Evolutionary conservation across 2,797 vertebrate genomes (phyloP), one percentile per base, ranked within the genome.

Genomic region (Myotis pilosus): DNA sequence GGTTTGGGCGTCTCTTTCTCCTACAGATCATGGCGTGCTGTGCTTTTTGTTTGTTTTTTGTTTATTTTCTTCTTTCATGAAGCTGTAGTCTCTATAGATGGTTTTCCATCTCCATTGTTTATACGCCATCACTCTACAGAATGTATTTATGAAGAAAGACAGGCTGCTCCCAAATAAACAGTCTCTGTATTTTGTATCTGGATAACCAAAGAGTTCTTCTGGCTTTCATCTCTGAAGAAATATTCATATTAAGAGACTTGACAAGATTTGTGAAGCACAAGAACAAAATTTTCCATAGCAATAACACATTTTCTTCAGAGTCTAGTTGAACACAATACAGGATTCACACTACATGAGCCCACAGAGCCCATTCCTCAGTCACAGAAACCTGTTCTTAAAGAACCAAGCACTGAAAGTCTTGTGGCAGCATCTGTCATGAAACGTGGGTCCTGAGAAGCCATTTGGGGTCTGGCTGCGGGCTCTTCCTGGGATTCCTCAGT

Each of bases 211-310:
- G 97, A 78, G 47, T 95, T 91, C 11, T 96, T 75, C 95, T 92
- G 92, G 95, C 97, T 97, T 96, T 92, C 93, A n/a, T 76, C 89
- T 81, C 84, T 75, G 94, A 95, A 91, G 83, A 82, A 94, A 80
- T 78, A 4, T 51, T 90, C 71, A 49, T 89, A 74, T 0, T 60
- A 64, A 85, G 33, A 86, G 64, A 74, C 81, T 96, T 97, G 51
- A 84, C 89, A 66, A 79, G 68, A 95, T 62, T 33, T 20, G 47
- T 51, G 68, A 81, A 83, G 71, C 80, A 69, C 75, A 68, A 2
- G 93, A 64, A 79, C 76, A 89, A 69, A 82, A 68, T 71, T 91
- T 78, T 68, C 93, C 84, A 5, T 68, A 53, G 81, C 69, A 87
- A 17, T 72, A 64, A 79, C 64, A 86, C 13, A 30, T 13, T 90